These are phyloP conservation scores for Platysteira castanea DNA, from an alignment of 2,113 vertebrate genomes.

Conservation along the genomic window DNA sequence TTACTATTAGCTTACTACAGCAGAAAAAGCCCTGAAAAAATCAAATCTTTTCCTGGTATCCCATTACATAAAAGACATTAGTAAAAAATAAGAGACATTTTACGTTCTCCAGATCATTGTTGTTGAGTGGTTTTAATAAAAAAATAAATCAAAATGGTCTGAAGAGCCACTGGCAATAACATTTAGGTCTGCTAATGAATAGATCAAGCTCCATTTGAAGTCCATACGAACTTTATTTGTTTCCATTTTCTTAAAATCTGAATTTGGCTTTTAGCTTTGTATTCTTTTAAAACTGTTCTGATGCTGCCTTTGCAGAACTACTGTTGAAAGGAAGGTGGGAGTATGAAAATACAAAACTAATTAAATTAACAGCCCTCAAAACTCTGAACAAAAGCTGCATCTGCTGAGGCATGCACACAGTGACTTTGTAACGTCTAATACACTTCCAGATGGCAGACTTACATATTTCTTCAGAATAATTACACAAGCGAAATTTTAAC, in stretches of 20 bases:
- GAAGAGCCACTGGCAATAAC: neutral
- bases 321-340: slow-evolving; percentile 50
- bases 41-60: neutral
- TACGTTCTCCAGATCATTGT: neutral
- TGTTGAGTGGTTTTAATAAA: neutral
- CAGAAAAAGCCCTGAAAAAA: neutral
- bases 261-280: neutral
- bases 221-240: neutral
- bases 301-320: slow-evolving; percentile 3
- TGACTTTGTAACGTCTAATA: slow-evolving; percentile 54
- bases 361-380: slow-evolving; percentile 64
- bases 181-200: neutral
- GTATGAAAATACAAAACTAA: slow-evolving; percentile 60
- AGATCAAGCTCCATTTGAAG: neutral
- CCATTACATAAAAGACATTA: neutral
- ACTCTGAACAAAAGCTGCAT: slow-evolving; percentile 63
- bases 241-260: neutral
- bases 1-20: neutral
- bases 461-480: slow-evolving; percentile 52
- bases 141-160: neutral
- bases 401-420: slow-evolving; percentile 50
- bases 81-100: neutral
- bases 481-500: slow-evolving; percentile 48
- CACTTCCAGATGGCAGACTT: slow-evolving; percentile 62
- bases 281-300: neutral